Conservation (phyloP, 2,113 vertebrate species). For the Lepus europaeus region DNA sequence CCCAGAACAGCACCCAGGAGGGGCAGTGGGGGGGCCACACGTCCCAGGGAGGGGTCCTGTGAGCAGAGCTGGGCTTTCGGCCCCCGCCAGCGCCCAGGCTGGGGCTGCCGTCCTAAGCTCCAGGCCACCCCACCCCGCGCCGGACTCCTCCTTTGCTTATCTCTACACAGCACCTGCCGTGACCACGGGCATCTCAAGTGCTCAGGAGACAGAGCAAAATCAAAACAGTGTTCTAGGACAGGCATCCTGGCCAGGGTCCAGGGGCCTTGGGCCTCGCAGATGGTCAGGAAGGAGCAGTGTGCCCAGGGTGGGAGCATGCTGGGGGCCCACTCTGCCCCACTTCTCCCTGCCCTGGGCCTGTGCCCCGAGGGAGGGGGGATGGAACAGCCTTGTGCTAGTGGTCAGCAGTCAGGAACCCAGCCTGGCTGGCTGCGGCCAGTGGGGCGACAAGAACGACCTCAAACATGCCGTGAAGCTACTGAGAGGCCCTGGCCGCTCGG, state of each 20-base stretch:
- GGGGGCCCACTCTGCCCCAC: neutral
- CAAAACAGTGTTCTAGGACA: conserved; percentile 48
- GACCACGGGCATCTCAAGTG: neutral
- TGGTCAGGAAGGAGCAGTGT: neutral
- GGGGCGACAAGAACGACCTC: no score
- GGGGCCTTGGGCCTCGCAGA: neutral
- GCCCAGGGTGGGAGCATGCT: rapidly evolving
- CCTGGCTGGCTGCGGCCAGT: neutral
- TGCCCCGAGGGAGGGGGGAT: rapidly evolving
- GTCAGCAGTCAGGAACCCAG: rapidly evolving
- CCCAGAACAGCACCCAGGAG: neutral
- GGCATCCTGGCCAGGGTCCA: neutral
- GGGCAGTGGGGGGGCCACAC: rapidly evolving
- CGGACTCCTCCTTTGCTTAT: neutral
- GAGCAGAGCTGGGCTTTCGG: neutral
- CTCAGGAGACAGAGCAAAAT: neutral
- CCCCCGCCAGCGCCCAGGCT: rapidly evolving
- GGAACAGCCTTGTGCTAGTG: rapidly evolving
- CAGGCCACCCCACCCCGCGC: rapidly evolving
- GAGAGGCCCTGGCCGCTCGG: no score
- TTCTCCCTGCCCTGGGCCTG: neutral
- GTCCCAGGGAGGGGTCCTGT: no score
- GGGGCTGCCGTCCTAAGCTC: no score
- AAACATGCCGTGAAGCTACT: no score
- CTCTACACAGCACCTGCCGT: rapidly evolving